Conservation (phyloP, 37 sponge, comb jelly and placozoan species). For the Ianthella basta region DNA sequence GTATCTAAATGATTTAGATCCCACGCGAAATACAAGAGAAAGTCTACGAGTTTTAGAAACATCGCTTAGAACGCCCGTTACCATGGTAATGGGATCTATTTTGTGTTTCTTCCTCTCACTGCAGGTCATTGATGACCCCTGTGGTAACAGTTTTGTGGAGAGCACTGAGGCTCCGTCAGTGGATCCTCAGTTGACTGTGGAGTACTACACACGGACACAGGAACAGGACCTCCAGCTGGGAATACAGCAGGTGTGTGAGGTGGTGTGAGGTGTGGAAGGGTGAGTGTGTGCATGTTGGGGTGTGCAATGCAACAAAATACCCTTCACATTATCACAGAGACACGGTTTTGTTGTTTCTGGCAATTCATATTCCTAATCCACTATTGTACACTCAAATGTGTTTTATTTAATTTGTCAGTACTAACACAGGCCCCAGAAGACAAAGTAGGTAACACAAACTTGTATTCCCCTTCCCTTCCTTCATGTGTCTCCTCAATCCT, state of each 20-base stretch:
- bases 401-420: too few species aligned
- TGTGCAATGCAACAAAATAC: too few species aligned
- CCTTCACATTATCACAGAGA: neutral
- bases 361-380: too few species aligned
- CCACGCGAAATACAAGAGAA: too few species aligned
- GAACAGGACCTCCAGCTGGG: slow-evolving; percentile 77
- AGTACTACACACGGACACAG: slow-evolving; percentile 68
- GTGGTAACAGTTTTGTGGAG: slow-evolving; percentile 97
- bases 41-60: too few species aligned
- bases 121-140: slow-evolving; percentile 92
- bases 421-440: too few species aligned
- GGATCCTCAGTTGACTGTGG: slow-evolving; percentile 64
- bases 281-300: too few species aligned
- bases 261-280: neutral
- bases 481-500: too few species aligned
- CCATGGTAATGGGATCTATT: neutral
- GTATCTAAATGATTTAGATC: too few species aligned
- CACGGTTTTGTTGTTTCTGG: neutral
- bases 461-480: neutral
- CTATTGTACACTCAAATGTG: too few species aligned
- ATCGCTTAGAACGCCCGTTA: too few species aligned
- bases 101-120: neutral
- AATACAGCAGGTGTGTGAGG: neutral
- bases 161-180: slow-evolving; percentile 58
- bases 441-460: too few species aligned